Evolutionary conservation across 2,888 invertebrate species (phyloP).

Genomic region (Meta bourneti): DNA sequence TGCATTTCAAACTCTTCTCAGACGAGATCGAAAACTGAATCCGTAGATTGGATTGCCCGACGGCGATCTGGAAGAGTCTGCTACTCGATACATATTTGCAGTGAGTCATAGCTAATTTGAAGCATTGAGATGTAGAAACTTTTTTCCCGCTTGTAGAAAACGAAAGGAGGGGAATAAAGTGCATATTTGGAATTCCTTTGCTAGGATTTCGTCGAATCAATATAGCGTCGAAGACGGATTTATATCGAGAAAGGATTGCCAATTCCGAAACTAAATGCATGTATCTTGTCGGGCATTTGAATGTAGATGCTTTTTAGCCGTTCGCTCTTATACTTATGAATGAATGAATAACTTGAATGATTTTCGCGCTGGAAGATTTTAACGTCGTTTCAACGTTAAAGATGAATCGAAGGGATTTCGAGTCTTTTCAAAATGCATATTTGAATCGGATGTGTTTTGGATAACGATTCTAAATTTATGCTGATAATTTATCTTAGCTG

Average conservation of each 20-base stretch:
- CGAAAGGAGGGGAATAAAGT: not conserved
- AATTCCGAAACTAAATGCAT: not conserved
- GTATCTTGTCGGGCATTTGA: not conserved
- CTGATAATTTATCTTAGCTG: too few relatives aligned
- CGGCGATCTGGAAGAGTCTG: not conserved
- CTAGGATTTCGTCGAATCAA: not conserved
- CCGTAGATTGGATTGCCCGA: not conserved
- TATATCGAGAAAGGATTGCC: not conserved
- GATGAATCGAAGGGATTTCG: too few relatives aligned
- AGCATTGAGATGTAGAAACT: not conserved
- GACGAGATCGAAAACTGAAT: conserved; percentile 17
- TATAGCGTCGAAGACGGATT: not conserved
- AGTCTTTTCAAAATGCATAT: too few relatives aligned
- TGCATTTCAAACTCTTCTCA: not conserved
- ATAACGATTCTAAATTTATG: too few relatives aligned
- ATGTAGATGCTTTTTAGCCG: not conserved
- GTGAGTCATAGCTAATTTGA: conserved; percentile 9
- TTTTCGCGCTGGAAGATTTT: not conserved
- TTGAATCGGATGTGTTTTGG: too few relatives aligned
- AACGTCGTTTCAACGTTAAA: not conserved
- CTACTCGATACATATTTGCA: conserved; percentile 5
- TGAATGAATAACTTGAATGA: not conserved
- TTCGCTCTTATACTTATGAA: not conserved
- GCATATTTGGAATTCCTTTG: not conserved
- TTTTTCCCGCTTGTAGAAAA: not conserved